Conservation (phyloP, 1,140 invertebrate genomes). For the Orchesella cincta region DNA sequence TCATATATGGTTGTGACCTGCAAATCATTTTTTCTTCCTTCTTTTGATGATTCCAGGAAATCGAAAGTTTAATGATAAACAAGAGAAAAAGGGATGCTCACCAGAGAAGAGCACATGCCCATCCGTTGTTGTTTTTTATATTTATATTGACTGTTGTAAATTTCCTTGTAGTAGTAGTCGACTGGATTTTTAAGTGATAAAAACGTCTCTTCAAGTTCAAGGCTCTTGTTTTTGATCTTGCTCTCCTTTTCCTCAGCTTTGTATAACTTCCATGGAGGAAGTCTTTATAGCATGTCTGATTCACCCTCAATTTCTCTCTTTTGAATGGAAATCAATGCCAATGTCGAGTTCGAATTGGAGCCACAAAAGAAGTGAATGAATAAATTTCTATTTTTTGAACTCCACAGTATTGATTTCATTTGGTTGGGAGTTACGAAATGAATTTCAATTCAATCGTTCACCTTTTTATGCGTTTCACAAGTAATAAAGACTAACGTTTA, state of each 20-base stretch:
- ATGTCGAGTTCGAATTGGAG: neutral
- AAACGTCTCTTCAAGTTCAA: constrained; percentile 26
- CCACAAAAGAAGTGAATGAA: neutral
- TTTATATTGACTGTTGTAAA: neutral
- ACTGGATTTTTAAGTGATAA: constrained; percentile 22
- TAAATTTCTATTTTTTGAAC: neutral
- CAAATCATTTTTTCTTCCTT: constrained; percentile 16
- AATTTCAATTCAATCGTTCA: too few species aligned
- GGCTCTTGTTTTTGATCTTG: neutral
- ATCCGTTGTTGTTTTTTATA: neutral
- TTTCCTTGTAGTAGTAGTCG: neutral
- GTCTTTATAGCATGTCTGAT: too few species aligned
- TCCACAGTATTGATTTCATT: too few species aligned
- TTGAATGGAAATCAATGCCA: neutral
- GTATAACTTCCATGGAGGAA: too few species aligned
- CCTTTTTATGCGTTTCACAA: too few species aligned
- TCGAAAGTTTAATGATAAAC: constrained; percentile 28
- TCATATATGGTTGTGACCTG: neutral
- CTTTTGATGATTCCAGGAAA: constrained; percentile 27
- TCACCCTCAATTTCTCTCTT: neutral
- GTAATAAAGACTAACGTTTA: too few species aligned
- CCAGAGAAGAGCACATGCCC: neutral
- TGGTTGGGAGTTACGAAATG: too few species aligned
- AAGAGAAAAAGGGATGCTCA: constrained; percentile 4
- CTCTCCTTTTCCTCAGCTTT: neutral